Percentiles rank a stretch among this genome's conserved stretches.
Evolutionary conservation across 2,888 invertebrate genomes (phyloP).

Genomic region (Glyphotaelius pellucidus): DNA sequence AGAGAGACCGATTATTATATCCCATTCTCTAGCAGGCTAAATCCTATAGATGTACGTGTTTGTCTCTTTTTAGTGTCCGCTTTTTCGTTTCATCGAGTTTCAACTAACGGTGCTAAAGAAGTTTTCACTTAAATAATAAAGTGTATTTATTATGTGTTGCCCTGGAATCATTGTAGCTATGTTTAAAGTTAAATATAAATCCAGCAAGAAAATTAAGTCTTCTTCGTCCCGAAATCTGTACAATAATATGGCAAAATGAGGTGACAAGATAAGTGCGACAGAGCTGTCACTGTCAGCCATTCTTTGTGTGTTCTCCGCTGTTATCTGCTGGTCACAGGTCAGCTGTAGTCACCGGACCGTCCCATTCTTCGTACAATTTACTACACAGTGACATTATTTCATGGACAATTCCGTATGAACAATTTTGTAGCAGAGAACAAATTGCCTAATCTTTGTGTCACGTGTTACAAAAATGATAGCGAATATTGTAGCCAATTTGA

Average conservation of each 20-base stretch:
- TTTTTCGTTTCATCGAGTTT: too few relatives aligned
- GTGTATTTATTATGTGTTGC: too few relatives aligned
- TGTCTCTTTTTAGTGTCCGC: too few relatives aligned
- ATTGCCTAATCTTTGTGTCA: neutral
- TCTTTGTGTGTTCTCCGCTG: neutral
- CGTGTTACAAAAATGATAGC: neutral
- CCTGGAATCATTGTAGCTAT: too few relatives aligned
- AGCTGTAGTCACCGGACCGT: neutral
- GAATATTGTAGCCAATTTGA: neutral
- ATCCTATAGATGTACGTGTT: too few relatives aligned
- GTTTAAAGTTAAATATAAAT: too few relatives aligned
- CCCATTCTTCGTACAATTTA: neutral
- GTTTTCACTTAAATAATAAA: too few relatives aligned
- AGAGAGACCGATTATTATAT: too few relatives aligned
- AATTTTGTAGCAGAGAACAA: neutral
- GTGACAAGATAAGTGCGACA: neutral
- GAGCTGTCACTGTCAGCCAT: neutral
- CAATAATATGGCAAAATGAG: neutral
- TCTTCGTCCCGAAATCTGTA: neutral
- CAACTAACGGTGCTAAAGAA: too few relatives aligned
- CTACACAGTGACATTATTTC: neutral
- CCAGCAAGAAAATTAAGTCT: neutral
- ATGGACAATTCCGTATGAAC: neutral
- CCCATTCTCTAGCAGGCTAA: too few relatives aligned
- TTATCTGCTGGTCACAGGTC: neutral